Evolutionary conservation across 2,888 invertebrate genomes (phyloP).

Genomic region (Caenorhabditis sp.): DNA sequence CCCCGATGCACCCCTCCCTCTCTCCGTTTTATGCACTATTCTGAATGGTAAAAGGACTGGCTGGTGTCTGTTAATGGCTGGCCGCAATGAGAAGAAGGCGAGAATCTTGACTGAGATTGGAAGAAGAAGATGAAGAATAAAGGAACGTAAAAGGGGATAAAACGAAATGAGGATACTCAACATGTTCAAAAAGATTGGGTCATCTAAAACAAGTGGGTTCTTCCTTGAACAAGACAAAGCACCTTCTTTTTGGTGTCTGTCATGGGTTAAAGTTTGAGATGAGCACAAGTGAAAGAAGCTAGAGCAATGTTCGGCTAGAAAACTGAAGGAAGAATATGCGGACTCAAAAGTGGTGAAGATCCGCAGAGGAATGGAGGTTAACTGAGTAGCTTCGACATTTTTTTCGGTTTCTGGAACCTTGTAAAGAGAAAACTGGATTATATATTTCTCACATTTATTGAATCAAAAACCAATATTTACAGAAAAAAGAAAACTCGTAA

Average conservation of each 20-base stretch:
- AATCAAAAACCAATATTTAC: not conserved
- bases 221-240: not conserved
- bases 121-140: slow-evolving; percentile 14
- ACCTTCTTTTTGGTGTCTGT: too few species aligned
- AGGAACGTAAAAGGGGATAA: not conserved
- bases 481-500: slow-evolving; percentile 19
- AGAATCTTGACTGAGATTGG: slow-evolving; percentile 46
- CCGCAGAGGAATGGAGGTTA: too few species aligned
- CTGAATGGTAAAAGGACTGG: slow-evolving; percentile 15
- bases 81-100: slow-evolving; percentile 44
- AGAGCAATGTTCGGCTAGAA: too few species aligned
- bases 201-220: not conserved
- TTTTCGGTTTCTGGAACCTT: too few species aligned
- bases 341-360: too few species aligned
- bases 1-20: too few species aligned
- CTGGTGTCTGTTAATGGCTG: slow-evolving; percentile 43
- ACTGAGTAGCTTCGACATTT: too few species aligned
- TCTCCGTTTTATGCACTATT: slow-evolving; percentile 25
- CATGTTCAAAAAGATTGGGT: not conserved
- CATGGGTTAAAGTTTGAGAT: too few species aligned
- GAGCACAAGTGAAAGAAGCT: too few species aligned
- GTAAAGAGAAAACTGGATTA: not conserved
- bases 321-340: too few species aligned
- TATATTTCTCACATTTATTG: slow-evolving; percentile 6
- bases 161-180: not conserved